Conservation (phyloP, 2,113 vertebrate genomes). For the Scopus umbretta region DNA sequence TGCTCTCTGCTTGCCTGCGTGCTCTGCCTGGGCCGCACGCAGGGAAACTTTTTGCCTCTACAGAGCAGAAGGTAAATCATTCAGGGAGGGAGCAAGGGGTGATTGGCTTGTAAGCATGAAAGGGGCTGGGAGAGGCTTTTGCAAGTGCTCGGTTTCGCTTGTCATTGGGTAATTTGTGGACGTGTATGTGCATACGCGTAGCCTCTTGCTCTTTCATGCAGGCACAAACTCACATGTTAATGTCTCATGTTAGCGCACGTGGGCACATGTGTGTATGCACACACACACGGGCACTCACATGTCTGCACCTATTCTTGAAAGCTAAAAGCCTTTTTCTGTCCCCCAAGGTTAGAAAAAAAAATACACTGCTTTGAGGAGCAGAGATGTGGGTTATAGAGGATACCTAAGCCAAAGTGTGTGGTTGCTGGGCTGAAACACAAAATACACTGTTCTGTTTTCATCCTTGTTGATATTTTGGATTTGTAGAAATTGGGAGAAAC, state of each 20-base stretch:
- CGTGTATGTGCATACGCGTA: fast-evolving
- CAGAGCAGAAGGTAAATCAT: background rate
- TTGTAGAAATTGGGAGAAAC: background rate
- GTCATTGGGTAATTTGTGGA: fast-evolving
- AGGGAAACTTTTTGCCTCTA: background rate
- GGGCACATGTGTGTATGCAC: fast-evolving
- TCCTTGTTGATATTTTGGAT: background rate
- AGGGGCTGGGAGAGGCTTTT: background rate
- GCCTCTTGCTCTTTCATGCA: background rate
- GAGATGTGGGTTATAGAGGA: background rate
- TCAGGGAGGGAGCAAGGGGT: background rate
- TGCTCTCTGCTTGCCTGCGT: background rate
- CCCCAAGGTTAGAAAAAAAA: background rate
- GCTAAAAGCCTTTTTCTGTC: background rate
- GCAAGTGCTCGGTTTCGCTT: background rate
- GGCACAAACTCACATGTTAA: fast-evolving
- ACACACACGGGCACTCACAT: fast-evolving
- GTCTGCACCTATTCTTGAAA: fast-evolving
- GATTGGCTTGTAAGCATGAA: background rate
- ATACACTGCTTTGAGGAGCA: fast-evolving
- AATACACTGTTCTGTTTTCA: fast-evolving
- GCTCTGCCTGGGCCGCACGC: background rate
- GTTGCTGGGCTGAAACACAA: background rate
- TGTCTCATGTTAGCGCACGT: fast-evolving
- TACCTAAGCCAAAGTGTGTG: background rate